Evolutionary conservation across 2,113 vertebrate species (phyloP).

Genomic region (Phainopepla nitens): DNA sequence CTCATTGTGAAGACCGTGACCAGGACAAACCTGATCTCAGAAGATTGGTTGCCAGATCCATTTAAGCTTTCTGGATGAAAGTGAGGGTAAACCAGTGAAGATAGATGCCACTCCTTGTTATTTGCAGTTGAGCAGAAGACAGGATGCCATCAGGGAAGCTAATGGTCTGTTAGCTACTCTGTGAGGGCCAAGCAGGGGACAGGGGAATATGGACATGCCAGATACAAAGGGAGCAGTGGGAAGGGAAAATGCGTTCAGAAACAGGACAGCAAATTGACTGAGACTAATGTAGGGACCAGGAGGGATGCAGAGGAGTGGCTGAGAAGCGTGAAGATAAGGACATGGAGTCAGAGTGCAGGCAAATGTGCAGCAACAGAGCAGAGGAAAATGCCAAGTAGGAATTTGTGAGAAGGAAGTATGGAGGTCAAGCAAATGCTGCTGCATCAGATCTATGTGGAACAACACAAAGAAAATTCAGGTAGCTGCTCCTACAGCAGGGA

Average conservation of each 20-base stretch:
- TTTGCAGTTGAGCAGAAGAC: background rate
- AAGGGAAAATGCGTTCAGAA: background rate
- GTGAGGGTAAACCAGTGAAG: background rate
- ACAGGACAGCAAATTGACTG: slow-evolving; percentile 40
- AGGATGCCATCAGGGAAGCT: background rate
- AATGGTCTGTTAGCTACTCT: slow-evolving; percentile 16
- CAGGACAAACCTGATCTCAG: background rate
- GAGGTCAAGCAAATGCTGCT: background rate
- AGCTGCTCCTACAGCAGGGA: background rate
- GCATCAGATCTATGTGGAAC: background rate
- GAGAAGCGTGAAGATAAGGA: background rate
- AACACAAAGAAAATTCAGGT: background rate
- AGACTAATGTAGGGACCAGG: slow-evolving; percentile 39
- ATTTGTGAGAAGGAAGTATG: background rate
- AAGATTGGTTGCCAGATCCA: background rate
- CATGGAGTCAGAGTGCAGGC: rapidly evolving
- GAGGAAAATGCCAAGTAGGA: background rate
- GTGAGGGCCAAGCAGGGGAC: background rate
- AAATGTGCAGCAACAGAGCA: background rate
- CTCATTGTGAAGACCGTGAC: rapidly evolving
- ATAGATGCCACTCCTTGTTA: background rate
- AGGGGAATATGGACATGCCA: background rate
- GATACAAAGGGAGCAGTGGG: background rate
- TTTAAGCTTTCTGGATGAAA: slow-evolving; percentile 3
- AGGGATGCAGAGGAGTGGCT: slow-evolving; percentile 4